These are phyloP conservation scores for Pissodes strobi DNA, from an alignment of 1,140 invertebrate species.

Conservation along the genomic window DNA sequence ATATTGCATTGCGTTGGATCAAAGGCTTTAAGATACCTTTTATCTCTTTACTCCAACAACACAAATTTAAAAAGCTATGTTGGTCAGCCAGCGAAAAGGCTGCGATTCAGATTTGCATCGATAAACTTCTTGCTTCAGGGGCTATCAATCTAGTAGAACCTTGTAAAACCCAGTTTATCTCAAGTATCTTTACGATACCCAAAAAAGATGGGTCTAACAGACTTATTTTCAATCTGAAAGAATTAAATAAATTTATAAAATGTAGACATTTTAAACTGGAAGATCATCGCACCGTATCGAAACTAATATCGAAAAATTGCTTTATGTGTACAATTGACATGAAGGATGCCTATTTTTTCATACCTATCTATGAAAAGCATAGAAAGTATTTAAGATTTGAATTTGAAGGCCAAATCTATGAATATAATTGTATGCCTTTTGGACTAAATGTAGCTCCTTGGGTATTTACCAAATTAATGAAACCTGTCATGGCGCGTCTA, in stretches of 20 bases:
- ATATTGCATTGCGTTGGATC: neutral
- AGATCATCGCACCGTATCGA: slow-evolving; percentile 9
- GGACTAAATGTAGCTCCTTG: slow-evolving; percentile 17
- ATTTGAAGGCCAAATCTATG: slow-evolving; percentile 36
- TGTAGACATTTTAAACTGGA: slow-evolving; percentile 37
- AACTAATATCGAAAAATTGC: slow-evolving; percentile 35
- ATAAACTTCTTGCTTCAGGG: neutral
- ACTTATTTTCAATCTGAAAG: slow-evolving; percentile 47
- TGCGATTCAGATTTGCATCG: neutral
- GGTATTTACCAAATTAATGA: slow-evolving; percentile 37
- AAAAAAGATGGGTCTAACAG: slow-evolving; percentile 11
- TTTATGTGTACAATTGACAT: slow-evolving; percentile 43
- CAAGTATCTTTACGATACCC: neutral
- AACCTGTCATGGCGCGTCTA: slow-evolving; percentile 8
- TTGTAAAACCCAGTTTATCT: neutral
- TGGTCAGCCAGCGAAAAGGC: neutral
- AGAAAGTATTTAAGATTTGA: slow-evolving; percentile 39
- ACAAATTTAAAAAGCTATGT: neutral
- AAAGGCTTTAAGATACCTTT: neutral
- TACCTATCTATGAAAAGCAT: slow-evolving; percentile 11
- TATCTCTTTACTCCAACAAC: neutral
- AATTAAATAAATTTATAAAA: slow-evolving; percentile 43
- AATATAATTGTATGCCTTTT: slow-evolving; percentile 38
- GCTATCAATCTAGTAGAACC: neutral
- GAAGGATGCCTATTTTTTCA: slow-evolving; percentile 45